A percentile compares a stretch with the other conserved stretches of the same genome.
Evolutionary conservation across 2,888 invertebrate species (phyloP).

Genomic region (Eumerus sabulonum): DNA sequence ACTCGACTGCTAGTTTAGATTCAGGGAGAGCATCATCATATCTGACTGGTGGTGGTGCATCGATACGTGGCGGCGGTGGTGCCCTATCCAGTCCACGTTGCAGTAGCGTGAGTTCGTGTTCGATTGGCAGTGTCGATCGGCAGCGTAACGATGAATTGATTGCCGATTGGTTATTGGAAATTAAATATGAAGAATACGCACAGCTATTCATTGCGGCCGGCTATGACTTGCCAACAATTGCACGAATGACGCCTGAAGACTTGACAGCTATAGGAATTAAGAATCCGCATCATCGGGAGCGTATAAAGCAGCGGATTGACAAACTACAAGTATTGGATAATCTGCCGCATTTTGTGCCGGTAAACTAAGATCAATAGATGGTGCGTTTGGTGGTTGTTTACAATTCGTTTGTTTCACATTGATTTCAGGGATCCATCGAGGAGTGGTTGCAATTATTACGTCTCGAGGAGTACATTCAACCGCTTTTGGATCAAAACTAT

Average conservation of each 20-base stretch:
- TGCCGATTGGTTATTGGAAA: conserved; percentile 95
- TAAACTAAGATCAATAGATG: conserved; percentile 78
- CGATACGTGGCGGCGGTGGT: conserved; percentile 77
- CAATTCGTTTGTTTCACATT: neutral
- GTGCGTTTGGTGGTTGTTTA: neutral
- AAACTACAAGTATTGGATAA: conserved; percentile 96
- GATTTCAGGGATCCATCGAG: conserved; percentile 89
- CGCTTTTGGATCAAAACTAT: conserved; percentile 95
- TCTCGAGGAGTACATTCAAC: conserved; percentile 94
- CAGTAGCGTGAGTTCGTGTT: conserved; percentile 86
- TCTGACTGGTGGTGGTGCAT: conserved; percentile 78
- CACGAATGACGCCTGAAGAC: conserved; percentile 99
- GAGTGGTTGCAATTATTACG: conserved; percentile 96
- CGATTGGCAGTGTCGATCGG: conserved; percentile 88
- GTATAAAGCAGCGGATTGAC: conserved; percentile 97
- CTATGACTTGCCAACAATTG: conserved; percentile 98
- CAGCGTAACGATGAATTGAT: conserved; percentile 93
- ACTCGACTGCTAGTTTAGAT: conserved; percentile 92
- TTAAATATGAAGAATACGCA: conserved; percentile 96
- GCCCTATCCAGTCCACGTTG: conserved; percentile 84
- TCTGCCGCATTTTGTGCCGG: conserved; percentile 95
- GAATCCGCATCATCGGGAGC: conserved; percentile 97
- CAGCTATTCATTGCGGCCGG: conserved; percentile 95
- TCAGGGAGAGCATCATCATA: conserved; percentile 94
- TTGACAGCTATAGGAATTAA: conserved; percentile 94